Conservation (phyloP, 2,113 vertebrate genomes). For the Fulica atra region DNA sequence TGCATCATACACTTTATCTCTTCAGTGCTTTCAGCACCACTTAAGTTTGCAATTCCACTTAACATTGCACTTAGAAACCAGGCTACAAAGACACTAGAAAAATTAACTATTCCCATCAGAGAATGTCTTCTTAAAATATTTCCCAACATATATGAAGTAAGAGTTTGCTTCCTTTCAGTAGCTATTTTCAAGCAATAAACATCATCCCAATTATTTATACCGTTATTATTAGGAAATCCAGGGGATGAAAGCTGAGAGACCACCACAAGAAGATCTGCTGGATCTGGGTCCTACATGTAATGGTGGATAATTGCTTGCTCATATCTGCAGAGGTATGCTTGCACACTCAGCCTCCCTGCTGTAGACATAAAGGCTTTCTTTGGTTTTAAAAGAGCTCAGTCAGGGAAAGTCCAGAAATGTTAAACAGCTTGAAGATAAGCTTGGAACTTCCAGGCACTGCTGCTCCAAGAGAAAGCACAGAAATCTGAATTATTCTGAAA, state of each 20-base stretch:
- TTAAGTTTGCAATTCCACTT: not conserved
- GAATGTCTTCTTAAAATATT: not conserved
- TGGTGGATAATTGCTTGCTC: not conserved
- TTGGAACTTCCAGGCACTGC: not conserved
- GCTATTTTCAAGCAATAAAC: not conserved
- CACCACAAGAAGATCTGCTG: not conserved
- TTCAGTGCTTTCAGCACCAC: conserved; percentile 29
- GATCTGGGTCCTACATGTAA: not conserved
- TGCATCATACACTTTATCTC: not conserved
- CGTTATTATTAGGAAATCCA: not conserved
- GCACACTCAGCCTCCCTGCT: not conserved
- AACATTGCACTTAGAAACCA: conserved; percentile 19
- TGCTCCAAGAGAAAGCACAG: not conserved
- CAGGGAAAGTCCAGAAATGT: not conserved
- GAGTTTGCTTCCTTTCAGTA: not conserved
- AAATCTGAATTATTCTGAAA: not conserved
- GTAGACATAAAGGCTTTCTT: not conserved
- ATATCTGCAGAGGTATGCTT: not conserved
- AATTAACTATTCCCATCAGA: not conserved
- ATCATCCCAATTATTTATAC: not conserved
- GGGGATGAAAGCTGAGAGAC: not conserved
- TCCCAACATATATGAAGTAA: not conserved
- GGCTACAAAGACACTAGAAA: conserved; percentile 16
- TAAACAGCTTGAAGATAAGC: not conserved
- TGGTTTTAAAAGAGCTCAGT: not conserved